phyloP scores from a whole-genome alignment of 2,888 invertebrate species.

The Liopterus haemorrhoidalis region DNA sequence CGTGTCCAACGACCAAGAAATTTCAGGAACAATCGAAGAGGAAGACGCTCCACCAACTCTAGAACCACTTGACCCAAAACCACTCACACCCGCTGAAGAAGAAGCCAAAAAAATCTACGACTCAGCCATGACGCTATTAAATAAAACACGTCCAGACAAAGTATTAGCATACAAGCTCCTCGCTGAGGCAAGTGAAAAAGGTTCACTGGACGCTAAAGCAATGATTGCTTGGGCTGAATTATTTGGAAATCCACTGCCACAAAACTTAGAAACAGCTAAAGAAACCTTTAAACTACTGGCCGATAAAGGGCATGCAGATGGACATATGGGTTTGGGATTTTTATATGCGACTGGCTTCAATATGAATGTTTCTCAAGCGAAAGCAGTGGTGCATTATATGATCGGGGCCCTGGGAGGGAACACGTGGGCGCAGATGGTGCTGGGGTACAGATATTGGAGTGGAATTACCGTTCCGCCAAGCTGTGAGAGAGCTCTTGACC shows the following conservation, averaged over 20 bases:
- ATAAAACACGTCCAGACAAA: slow-evolving; percentile 66
- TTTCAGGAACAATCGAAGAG: slow-evolving; percentile 48
- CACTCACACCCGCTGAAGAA: slow-evolving; percentile 58
- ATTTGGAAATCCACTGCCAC: slow-evolving; percentile 71
- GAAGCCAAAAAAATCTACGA: slow-evolving; percentile 74
- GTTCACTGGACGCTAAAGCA: slow-evolving; percentile 75
- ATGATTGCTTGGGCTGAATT: slow-evolving; percentile 84
- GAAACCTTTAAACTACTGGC: slow-evolving; percentile 71
- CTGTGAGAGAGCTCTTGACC: slow-evolving; percentile 86
- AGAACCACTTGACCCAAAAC: slow-evolving; percentile 46
- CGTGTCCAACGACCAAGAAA: slow-evolving; percentile 38
- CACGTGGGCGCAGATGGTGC: slow-evolving; percentile 91
- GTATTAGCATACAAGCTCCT: slow-evolving; percentile 70
- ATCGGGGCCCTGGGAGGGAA: slow-evolving; percentile 88
- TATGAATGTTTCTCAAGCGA: slow-evolving; percentile 81
- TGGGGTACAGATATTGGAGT: slow-evolving; percentile 91
- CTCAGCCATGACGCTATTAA: slow-evolving; percentile 62
- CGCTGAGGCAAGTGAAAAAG: slow-evolving; percentile 70
- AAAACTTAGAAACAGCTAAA: slow-evolving; percentile 71
- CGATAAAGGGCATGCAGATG: slow-evolving; percentile 73
- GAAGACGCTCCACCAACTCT: slow-evolving; percentile 50
- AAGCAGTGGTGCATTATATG: slow-evolving; percentile 86
- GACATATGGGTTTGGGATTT: slow-evolving; percentile 86
- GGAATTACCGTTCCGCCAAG: slow-evolving; percentile 83
- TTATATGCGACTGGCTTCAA: slow-evolving; percentile 80